Evolutionary conservation across 2,888 invertebrate genomes (phyloP), one percentile per base, ranked within the genome.

Genomic region (Caenorhabditis parvicauda): DNA sequence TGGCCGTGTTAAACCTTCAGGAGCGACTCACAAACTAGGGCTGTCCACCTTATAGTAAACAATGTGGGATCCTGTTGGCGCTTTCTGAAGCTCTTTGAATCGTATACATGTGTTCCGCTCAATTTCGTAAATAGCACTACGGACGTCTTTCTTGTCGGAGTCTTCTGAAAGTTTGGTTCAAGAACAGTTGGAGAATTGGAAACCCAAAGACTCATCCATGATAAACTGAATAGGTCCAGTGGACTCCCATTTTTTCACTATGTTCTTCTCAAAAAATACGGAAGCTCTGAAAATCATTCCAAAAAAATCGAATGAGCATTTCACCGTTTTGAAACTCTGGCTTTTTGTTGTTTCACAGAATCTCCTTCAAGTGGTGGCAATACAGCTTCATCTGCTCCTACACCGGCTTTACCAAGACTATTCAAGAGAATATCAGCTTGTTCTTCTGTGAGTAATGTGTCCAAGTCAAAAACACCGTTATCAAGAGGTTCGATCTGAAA

Each of bases 381-480:
- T 37, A 58, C 64, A 25, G 57, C 63, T n/a, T 63, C 60, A 22
- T 64, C 64, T 14, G 50, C 39, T 47, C 67, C 67, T n/a, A 46
- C 67, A n/a, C 64, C 67, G 2, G 54, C 68, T 37, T 74, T 67
- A 28, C 69, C 69, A 39, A 79, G 54, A 48, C 76, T 72, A 27
- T 76, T 77, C 14, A 79, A 51, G n/a, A 79, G 28, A 42, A 72
- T 64, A 45, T 77, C 71, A 2, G 77, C 73, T 53, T 79, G 79
- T 35, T 72, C 66, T 51, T 75, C 72, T 0, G 79, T 79, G 1
- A 79, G 63, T 41, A 79, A 64, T 12, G 78, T 64, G 54, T 79
- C 79, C 12, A 72, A 57, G 39, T 79, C 78, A 59, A 73, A 80
- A 1, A 75, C 69, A 19, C 79, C 79, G 48, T 79, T 70, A 46